Conservation (phyloP, 2,888 invertebrate genomes). For the Drosophila neonasuta region DNA sequence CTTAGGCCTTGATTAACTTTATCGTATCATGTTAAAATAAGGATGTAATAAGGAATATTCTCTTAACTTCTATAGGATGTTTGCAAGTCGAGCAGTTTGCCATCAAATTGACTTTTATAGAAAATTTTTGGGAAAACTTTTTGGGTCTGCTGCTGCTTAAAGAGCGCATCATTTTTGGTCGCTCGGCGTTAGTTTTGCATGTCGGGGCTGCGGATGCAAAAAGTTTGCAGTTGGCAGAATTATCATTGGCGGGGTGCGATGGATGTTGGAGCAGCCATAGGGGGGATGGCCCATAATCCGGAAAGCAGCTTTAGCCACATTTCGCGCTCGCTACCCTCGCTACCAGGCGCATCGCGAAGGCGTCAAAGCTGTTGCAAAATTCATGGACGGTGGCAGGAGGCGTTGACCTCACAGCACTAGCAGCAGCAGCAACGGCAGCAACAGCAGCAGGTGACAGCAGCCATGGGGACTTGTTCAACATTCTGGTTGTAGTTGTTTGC, state of each 20-base stretch:
- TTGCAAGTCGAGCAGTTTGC: neutral
- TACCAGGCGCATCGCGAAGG: slow-evolving; percentile 34
- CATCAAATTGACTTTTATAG: slow-evolving; percentile 2
- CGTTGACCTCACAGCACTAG: slow-evolving; percentile 39
- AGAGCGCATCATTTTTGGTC: slow-evolving; percentile 60
- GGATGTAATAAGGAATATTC: neutral
- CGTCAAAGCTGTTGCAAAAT: slow-evolving; percentile 56
- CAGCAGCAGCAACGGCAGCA: slow-evolving; percentile 37
- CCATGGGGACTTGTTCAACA: slow-evolving; percentile 52
- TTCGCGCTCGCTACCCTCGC: slow-evolving; percentile 61
- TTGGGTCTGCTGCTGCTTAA: slow-evolving; percentile 39
- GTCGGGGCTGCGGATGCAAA: slow-evolving; percentile 36
- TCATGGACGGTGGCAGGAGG: slow-evolving; percentile 41
- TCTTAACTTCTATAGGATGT: slow-evolving; percentile 9
- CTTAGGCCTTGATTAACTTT: neutral
- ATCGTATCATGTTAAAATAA: neutral
- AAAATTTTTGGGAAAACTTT: slow-evolving; percentile 20
- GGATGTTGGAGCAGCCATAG: neutral
- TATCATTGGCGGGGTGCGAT: slow-evolving; percentile 22
- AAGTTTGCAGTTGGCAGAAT: slow-evolving; percentile 50
- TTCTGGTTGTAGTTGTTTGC: slow-evolving; percentile 51
- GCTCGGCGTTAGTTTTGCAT: slow-evolving; percentile 40
- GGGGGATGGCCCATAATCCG: slow-evolving; percentile 48
- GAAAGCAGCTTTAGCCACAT: slow-evolving; percentile 73
- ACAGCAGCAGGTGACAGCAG: slow-evolving; percentile 46